phyloP scores from a whole-genome alignment of 2,797 vertebrate genomes.

The Allochrocebus solatus region DNA sequence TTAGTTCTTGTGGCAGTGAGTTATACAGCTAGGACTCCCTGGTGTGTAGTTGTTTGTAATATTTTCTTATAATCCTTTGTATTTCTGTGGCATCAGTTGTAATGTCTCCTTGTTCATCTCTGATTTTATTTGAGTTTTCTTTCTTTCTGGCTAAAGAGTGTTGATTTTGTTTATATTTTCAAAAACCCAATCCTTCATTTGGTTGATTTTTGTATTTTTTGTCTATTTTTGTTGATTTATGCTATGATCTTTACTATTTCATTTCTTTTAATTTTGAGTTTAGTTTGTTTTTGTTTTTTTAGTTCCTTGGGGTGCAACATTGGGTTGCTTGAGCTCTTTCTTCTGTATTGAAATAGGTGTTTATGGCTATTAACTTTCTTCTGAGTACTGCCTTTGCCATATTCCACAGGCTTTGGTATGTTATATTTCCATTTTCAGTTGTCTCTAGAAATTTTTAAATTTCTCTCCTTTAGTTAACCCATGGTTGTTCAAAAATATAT shows the following conservation, averaged over 20 bases:
- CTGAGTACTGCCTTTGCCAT: not conserved
- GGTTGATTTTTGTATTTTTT: not conserved
- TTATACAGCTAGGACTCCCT: not conserved
- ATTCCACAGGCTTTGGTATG: not conserved
- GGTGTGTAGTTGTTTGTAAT: not conserved
- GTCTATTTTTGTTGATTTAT: not conserved
- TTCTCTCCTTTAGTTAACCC: not conserved
- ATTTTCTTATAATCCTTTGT: not conserved
- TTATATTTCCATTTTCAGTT: not conserved
- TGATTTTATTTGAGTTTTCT: not conserved
- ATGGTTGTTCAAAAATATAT: not conserved
- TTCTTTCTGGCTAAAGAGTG: not conserved
- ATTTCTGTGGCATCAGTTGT: not conserved
- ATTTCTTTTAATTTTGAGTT: not conserved
- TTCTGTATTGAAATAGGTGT: not conserved
- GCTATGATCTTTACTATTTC: not conserved
- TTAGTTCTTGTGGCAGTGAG: not conserved
- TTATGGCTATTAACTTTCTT: not conserved
- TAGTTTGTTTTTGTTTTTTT: not conserved
- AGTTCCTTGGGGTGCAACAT: not conserved
- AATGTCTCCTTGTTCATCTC: not conserved
- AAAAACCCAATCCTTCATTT: not conserved
- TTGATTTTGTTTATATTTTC: not conserved
- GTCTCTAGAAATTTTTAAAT: not conserved
- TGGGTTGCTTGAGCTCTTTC: not conserved